Base-by-base conservation (phyloP, 37 sponge, comb jelly and placozoan genomes). In the Diacarnus erythraeanus region DNA sequence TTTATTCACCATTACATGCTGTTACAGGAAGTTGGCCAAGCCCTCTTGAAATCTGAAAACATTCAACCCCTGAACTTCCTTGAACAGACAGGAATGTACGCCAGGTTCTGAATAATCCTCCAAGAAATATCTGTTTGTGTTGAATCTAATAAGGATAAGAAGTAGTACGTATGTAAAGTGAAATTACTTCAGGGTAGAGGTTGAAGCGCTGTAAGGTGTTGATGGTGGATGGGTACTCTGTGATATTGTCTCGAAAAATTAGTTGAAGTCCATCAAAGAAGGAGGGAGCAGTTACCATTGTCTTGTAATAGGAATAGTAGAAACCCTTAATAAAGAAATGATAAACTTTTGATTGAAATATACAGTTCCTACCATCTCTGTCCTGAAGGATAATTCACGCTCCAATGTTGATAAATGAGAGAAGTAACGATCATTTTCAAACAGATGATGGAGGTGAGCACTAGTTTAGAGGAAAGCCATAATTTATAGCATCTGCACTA, bases 221-320 rank as follows among this genome's bases (percentile, higher is more conserved):
- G 64, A 97, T 95, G 57, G 82, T 85, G 61, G 59, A 17, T 17
- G 98, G 98, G 59, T 86, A 95, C 44, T 97, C 98, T 42, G 98
- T 97, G 29, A 81, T 42, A 42, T 93, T 93, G 77, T 97, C 96
- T 25, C 78, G 35, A 9, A 89, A 26, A 17, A 97, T 42, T 6
- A 5, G 15, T 0, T 69, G 31, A 56, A 95, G 51, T 10, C 98
- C 98, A 12, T 38, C 69, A 0, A 26, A 8, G 22, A 94, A 74
- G 8, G 86, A 70, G 63, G 79, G 82, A 22, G 94, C 85, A 20
- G 58, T 41, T 15, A 92, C 93, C 3, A 97, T 39, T 0, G 85
- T 93, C 86, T 97, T 97, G 77, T 93, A 97, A 74, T 94, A 97
- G 41, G 96, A 95, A 73, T 93, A 97, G 85, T 97, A 97, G n/a